A percentile compares a stretch with the other conserved stretches of the same genome.
These are phyloP conservation scores for Nematostella vectensis DNA, from an alignment of 92 coral and sea anemone species.

Conservation along the genomic window DNA sequence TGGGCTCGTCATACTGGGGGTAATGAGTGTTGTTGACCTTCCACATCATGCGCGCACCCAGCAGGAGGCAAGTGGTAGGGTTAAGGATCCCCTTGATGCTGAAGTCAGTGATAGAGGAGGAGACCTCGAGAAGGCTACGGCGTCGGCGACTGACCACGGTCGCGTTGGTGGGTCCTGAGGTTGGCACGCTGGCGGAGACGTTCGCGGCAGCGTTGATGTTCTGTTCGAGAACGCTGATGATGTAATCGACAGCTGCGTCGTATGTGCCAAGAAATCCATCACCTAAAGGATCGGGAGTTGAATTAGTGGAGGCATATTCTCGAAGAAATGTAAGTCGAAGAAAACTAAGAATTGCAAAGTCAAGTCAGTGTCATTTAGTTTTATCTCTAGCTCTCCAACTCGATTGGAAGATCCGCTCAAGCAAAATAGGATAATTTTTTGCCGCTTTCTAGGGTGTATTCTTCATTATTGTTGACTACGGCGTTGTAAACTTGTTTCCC, in stretches of 20 bases:
- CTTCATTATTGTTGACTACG: no score
- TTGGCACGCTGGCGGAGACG: neutral
- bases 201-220: conserved; percentile 40
- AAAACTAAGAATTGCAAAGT: no score
- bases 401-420: no score
- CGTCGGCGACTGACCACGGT: conserved; percentile 40
- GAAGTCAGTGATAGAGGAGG: conserved; percentile 20
- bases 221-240: conserved; percentile 17
- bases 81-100: conserved; percentile 45
- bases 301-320: no score
- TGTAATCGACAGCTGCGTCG: conserved; percentile 24
- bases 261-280: conserved; percentile 60
- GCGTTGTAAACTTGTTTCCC: no score
- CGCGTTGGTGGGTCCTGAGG: conserved; percentile 14
- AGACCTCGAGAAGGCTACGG: conserved; percentile 59
- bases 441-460: no score
- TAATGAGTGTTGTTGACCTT: conserved; percentile 65
- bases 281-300: no score
- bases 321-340: no score
- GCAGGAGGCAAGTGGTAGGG: conserved; percentile 71
- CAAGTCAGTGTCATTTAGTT: no score
- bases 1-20: conserved; percentile 70
- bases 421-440: no score
- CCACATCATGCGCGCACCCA: conserved; percentile 75
- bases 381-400: no score